Base-by-base conservation (phyloP, 1,140 invertebrate species). In the Trichonephila clavata region DNA sequence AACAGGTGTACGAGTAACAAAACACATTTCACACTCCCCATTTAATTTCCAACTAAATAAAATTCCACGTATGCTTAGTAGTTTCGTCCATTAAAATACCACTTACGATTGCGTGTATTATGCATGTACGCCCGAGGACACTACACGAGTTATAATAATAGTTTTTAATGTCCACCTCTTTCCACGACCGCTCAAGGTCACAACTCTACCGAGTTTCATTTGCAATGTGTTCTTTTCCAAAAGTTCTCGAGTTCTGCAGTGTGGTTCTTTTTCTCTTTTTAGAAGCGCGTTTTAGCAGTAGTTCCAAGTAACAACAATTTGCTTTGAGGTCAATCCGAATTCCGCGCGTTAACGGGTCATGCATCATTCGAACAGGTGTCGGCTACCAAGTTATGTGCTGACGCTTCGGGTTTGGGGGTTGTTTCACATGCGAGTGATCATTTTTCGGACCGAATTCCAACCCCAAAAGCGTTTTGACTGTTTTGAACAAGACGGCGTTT, bases 311-410 rank as follows among this genome's bases (percentile, higher is more conserved):
- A 77, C 27, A 39, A 39, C 68, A 27, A 32, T 77, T 77, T 77
- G 68, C 27, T 77, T 50, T 16, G 14, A 77, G 71, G 71, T 77
- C 71, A 32, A 39, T 14, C 71, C 27, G 71, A 77, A 77, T 77
- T 77, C 71, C 71, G 14, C 71, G 71, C 71, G 61, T 10, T 68
- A 68, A 68, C 65, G 65, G 65, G 65, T 68, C 65, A 68, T 68
- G 65, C 65, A 68, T 68, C 65, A 27, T 68, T 68, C 65, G 24
- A 68, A 68, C 65, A 68, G 65, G 65, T 68, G 65, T 68, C 65
- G 27, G 71, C 27, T 77, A 39, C 27, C 27, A 32, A 39, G 32
- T 77, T 77, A 77, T 77, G 27, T 39, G 71, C 71, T 77, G 71
- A 77, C 27, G 71, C 24, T 77, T 18, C 61, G 21, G 18, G 65